Evolutionary conservation across 2,113 vertebrate species (phyloP).

Genomic region (Rutilus rutilus): DNA sequence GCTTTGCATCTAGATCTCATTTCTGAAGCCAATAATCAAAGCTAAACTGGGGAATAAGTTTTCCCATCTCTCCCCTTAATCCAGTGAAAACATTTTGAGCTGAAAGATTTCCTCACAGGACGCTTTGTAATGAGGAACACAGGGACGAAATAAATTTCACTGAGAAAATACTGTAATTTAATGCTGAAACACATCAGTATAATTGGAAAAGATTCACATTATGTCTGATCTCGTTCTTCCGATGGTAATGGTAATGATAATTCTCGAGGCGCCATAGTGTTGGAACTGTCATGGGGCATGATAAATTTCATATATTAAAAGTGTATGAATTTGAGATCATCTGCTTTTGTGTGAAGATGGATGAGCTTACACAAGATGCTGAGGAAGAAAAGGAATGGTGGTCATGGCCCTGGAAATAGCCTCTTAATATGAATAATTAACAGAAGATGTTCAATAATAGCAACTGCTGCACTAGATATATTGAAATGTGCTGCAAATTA

Average conservation of each 20-base stretch:
- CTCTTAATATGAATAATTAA: constrained; percentile 66
- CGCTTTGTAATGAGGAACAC: background rate
- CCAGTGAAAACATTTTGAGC: background rate
- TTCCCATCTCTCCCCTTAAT: background rate
- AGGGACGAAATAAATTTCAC: background rate
- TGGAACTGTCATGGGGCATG: background rate
- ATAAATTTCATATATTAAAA: constrained; percentile 28
- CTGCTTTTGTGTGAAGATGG: constrained; percentile 18
- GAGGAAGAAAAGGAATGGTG: constrained; percentile 45
- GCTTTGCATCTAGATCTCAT: constrained; percentile 7
- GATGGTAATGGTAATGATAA: constrained; percentile 22
- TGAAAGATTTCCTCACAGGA: background rate
- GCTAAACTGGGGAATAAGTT: background rate
- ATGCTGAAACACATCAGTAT: constrained; percentile 5
- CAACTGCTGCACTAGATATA: constrained; percentile 53
- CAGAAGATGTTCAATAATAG: constrained; percentile 54
- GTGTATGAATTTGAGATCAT: constrained; percentile 28
- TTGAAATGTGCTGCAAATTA: constrained; percentile 42
- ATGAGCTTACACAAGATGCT: constrained; percentile 40
- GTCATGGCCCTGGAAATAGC: constrained; percentile 59
- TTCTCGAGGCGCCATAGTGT: background rate
- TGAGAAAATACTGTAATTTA: background rate
- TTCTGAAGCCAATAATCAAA: background rate
- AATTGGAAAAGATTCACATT: constrained; percentile 11
- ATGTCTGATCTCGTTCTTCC: background rate